Conservation (phyloP, 2,888 invertebrate genomes). For the Callimorpha dominula region DNA sequence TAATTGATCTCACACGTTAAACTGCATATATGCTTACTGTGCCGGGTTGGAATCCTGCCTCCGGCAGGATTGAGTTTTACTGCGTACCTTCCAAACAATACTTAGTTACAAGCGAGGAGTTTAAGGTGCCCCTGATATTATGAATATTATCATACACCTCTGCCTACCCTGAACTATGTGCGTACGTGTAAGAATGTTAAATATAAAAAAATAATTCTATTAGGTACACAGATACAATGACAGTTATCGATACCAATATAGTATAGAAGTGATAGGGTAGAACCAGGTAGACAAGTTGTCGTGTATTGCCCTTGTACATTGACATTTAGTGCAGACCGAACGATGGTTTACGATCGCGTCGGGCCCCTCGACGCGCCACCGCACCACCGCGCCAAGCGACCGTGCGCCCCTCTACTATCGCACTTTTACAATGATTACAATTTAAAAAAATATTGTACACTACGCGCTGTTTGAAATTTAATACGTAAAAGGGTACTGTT, state of each 20-base stretch:
- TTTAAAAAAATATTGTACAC: slow-evolving; percentile 49
- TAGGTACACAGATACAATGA: not conserved
- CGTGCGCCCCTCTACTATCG: slow-evolving; percentile 27
- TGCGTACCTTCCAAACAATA: not conserved
- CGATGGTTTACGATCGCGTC: slow-evolving; percentile 68
- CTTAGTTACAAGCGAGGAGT: not conserved
- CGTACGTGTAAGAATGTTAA: not conserved
- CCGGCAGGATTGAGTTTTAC: not conserved
- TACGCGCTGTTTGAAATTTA: slow-evolving; percentile 25
- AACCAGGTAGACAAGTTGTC: slow-evolving; percentile 36
- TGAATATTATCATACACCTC: not conserved
- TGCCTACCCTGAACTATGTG: not conserved
- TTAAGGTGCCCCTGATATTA: not conserved
- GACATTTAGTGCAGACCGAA: slow-evolving; percentile 75
- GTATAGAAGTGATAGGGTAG: slow-evolving; percentile 31
- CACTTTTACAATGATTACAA: slow-evolving; percentile 52
- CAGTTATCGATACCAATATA: slow-evolving; percentile 25
- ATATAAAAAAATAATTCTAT: slow-evolving; percentile 1
- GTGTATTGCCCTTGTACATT: slow-evolving; percentile 62
- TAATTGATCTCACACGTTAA: not conserved
- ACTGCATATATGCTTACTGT: not conserved
- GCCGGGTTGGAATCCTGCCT: too few species aligned
- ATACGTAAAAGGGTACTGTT: slow-evolving; percentile 24
- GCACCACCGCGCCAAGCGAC: slow-evolving; percentile 37
- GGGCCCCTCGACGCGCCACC: slow-evolving; percentile 26